Evolutionary conservation across 2,797 vertebrate species (phyloP).

Genomic region (Rhadinocentrus ornatus): DNA sequence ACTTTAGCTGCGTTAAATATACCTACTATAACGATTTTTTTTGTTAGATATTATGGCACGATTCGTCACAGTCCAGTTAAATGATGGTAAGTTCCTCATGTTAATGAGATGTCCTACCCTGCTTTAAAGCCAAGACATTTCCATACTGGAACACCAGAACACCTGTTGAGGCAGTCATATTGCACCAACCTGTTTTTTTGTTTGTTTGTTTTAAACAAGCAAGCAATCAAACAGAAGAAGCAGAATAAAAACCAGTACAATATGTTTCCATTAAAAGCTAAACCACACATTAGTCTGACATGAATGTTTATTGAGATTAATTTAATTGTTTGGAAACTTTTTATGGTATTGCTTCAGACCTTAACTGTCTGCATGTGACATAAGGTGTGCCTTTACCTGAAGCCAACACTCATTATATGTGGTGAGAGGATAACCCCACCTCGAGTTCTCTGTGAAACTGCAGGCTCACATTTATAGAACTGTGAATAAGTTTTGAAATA

Average conservation of each 20-base stretch:
- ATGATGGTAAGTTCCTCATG: neutral
- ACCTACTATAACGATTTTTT: neutral
- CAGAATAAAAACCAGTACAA: neutral
- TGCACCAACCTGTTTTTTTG: neutral
- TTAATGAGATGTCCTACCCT: neutral
- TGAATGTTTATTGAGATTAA: neutral
- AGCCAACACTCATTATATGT: constrained; percentile 3
- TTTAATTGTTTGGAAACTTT: neutral
- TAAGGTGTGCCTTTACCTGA: constrained; percentile 19
- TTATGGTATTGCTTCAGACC: neutral
- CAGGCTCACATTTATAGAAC: neutral
- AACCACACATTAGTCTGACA: neutral
- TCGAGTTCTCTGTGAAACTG: neutral
- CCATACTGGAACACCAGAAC: neutral
- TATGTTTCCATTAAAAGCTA: too few relatives aligned
- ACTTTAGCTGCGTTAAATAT: neutral
- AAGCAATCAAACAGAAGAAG: too few relatives aligned
- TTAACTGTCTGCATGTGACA: neutral
- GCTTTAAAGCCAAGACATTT: neutral
- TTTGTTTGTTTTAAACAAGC: neutral
- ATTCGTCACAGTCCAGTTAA: neutral
- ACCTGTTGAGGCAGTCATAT: neutral
- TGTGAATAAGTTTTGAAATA: neutral
- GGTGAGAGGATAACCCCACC: neutral
- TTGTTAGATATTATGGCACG: neutral